Evolutionary conservation across 1,140 invertebrate genomes (phyloP), one percentile per base, ranked within the genome.

Genomic region (Oreohelix idahoensis): DNA sequence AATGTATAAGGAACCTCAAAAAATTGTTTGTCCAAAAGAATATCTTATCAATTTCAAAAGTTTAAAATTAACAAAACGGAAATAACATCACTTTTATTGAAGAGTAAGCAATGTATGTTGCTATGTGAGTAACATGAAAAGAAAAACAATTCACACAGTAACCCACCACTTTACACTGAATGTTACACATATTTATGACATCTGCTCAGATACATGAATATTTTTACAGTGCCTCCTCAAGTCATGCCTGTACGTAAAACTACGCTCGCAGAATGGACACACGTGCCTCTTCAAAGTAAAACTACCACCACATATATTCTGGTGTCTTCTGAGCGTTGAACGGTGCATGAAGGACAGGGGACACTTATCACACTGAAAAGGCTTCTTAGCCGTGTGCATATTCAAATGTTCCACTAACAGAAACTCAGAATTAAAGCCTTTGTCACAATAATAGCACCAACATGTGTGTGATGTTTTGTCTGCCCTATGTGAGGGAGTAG

Each of bases 361-460:
- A 38, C 78, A 79, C 35, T 69, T 79, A 35, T 69, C 58, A 79
- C 78, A 79, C 32, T 79, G 38, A 35, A 79, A 79, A 79, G 78
- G 78, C 39, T 79, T 79, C 35, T 45, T 11, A 45, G 10, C 13
- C 1, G 78, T 69, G 35, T 69, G 78, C 36, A 32, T 35, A 39
- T 20, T 69, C 29, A 79, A n/a, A 70, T 79, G 78, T 45, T 79
- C 29, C 8, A 39, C 63, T 79, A 79, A 79, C 1, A 66, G 53
- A 8, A 39, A 38, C 58, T 79, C 78, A 69, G 78, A 79, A 70
- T 51, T 29, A 51, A 79, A 79, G 15, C 36, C 63, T 29, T 51
- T 69, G 38, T 79, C 63, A 79, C 78, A 79, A 42, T 79, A 69
- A 70, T 32, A 79, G 29, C 78, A 79, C 78, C 78, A 79, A 32